Conservation (phyloP, 2,113 vertebrate genomes). For the Corythoichthys haematopterus region DNA sequence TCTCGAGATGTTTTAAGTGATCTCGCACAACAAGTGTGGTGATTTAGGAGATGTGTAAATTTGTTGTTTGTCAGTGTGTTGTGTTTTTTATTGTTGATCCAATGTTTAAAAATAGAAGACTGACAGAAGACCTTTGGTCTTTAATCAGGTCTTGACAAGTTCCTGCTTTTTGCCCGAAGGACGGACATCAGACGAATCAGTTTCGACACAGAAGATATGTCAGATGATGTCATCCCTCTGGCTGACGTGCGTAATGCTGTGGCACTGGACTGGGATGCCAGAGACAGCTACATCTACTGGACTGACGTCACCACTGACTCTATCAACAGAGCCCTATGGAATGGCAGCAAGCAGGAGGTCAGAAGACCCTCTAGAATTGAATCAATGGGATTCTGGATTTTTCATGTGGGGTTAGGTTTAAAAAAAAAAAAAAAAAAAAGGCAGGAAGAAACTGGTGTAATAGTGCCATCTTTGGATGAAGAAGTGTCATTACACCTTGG, state of each 20-base stretch:
- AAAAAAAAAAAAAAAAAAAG: not conserved
- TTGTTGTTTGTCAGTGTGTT: slow-evolving; percentile 31
- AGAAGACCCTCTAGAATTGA: slow-evolving; percentile 18
- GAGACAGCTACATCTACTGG: slow-evolving; percentile 93
- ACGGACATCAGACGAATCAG: slow-evolving; percentile 99
- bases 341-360: slow-evolving; percentile 92
- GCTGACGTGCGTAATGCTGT: slow-evolving; percentile 95
- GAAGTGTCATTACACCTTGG: slow-evolving; percentile 6
- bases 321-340: slow-evolving; percentile 96
- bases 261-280: slow-evolving; percentile 94
- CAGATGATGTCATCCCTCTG: slow-evolving; percentile 94
- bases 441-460: slow-evolving; percentile 11
- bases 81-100: slow-evolving; percentile 61
- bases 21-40: not conserved
- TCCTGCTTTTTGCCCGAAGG: slow-evolving; percentile 99
- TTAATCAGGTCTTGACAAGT: slow-evolving; percentile 99
- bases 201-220: slow-evolving; percentile 96
- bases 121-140: slow-evolving; percentile 99
- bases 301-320: slow-evolving; percentile 96
- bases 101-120: slow-evolving; percentile 86
- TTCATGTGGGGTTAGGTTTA: not conserved
- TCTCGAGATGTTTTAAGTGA: not conserved
- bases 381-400: not conserved
- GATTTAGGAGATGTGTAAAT: not conserved
- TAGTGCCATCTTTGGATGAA: slow-evolving; percentile 46